These are phyloP conservation scores for Tachina fera DNA, from an alignment of 2,888 invertebrate genomes.

Conservation along the genomic window DNA sequence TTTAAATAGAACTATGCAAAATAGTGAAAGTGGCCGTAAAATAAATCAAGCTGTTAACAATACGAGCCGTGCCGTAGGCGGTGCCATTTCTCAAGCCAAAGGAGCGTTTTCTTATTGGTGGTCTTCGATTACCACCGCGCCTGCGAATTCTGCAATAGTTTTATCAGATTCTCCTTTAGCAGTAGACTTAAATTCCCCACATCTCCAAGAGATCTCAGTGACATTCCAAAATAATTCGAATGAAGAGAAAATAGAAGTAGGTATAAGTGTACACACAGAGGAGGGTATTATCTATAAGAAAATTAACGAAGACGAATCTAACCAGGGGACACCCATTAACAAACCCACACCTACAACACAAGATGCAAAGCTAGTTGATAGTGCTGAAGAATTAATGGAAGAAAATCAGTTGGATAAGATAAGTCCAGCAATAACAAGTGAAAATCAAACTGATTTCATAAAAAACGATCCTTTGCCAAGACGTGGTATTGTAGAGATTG, in stretches of 20 bases:
- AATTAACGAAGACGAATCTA: slow-evolving; percentile 31
- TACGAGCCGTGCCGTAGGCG: slow-evolving; percentile 95
- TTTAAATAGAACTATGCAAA: slow-evolving; percentile 92
- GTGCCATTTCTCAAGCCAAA: slow-evolving; percentile 92
- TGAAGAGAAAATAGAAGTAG: slow-evolving; percentile 75
- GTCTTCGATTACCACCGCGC: slow-evolving; percentile 87
- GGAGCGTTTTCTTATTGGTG: slow-evolving; percentile 95
- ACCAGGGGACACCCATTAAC: slow-evolving; percentile 1
- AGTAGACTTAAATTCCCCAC: slow-evolving; percentile 23
- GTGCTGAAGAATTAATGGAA: slow-evolving; percentile 77
- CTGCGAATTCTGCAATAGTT: slow-evolving; percentile 72
- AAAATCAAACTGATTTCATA: slow-evolving; percentile 56
- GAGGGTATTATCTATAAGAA: slow-evolving; percentile 52
- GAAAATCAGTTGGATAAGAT: slow-evolving; percentile 58
- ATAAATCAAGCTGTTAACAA: slow-evolving; percentile 95
- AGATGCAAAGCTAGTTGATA: slow-evolving; percentile 75
- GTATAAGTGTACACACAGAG: slow-evolving; percentile 77
- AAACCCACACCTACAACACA: slow-evolving; percentile 23
- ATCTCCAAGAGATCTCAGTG: slow-evolving; percentile 76
- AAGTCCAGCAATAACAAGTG: slow-evolving; percentile 42
- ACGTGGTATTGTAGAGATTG: slow-evolving; percentile 82
- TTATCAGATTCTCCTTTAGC: slow-evolving; percentile 42
- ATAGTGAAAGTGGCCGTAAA: slow-evolving; percentile 95
- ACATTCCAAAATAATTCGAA: slow-evolving; percentile 79
- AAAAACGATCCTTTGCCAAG: slow-evolving; percentile 62